Percentiles rank a stretch among this genome's conserved stretches.
These are phyloP conservation scores for Apamea crenata DNA, from an alignment of 2,888 invertebrate species.

Conservation along the genomic window DNA sequence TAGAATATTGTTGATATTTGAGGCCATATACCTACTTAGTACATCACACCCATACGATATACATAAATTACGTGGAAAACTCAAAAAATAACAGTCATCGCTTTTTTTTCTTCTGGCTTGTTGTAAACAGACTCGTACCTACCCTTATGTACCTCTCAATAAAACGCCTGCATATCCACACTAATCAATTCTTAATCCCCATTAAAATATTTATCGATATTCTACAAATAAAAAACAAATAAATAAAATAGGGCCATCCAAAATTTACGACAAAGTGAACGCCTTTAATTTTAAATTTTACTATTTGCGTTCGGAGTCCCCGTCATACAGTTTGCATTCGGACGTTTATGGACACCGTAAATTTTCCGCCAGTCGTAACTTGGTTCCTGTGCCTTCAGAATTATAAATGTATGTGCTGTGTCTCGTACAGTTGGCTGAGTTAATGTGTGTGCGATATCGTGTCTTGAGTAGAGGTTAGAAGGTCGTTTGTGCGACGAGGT, in stretches of 20 bases:
- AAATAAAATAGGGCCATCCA: conserved; percentile 53
- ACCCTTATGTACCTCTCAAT: not conserved
- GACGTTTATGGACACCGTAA: conserved; percentile 70
- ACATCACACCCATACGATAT: not conserved
- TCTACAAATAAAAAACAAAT: conserved; percentile 37
- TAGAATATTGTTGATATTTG: not conserved
- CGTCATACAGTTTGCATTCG: conserved; percentile 63
- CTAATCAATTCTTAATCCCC: conserved; percentile 6
- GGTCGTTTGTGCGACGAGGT: conserved; percentile 12
- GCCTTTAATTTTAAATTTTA: conserved; percentile 66
- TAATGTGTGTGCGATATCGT: conserved; percentile 43
- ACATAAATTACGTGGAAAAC: not conserved
- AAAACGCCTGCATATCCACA: conserved; percentile 1
- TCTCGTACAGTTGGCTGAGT: conserved; percentile 39
- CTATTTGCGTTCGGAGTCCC: conserved; percentile 57
- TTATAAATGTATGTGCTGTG: conserved; percentile 63
- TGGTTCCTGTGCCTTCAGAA: conserved; percentile 64
- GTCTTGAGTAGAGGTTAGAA: conserved; percentile 36
- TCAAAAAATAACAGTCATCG: too few species aligned
- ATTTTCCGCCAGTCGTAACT: conserved; percentile 68
- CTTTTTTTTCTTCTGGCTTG: not conserved
- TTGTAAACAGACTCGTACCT: too few species aligned
- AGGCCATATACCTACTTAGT: not conserved
- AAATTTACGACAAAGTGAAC: conserved; percentile 61
- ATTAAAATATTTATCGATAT: conserved; percentile 29